Evolutionary conservation across 2,888 invertebrate species (phyloP).

Genomic region (Ligdia adustata): DNA sequence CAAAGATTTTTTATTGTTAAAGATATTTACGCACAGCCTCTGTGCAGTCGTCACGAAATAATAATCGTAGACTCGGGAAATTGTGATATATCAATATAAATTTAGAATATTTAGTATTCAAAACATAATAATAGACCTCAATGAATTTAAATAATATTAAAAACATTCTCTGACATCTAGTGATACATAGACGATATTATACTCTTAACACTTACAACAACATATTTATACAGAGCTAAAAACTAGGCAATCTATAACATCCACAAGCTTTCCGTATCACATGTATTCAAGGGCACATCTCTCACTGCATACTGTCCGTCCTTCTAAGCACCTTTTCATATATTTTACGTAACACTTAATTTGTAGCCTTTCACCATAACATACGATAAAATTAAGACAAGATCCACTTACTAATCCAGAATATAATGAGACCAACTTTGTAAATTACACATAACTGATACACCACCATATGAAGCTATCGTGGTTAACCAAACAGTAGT

Average conservation of each 20-base stretch:
- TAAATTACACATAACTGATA: too few species aligned
- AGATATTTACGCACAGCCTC: constrained; percentile 2
- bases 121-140: constrained; percentile 40
- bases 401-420: too few species aligned
- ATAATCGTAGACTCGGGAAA: not conserved
- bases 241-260: constrained; percentile 59
- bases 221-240: constrained; percentile 52
- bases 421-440: too few species aligned
- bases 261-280: constrained; percentile 66
- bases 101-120: constrained; percentile 25
- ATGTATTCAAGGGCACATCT: constrained; percentile 67
- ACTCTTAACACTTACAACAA: constrained; percentile 73
- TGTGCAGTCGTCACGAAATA: not conserved
- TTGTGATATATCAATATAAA: constrained; percentile 1
- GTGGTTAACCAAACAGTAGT: too few species aligned
- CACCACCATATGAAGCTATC: too few species aligned
- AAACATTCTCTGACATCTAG: constrained; percentile 67
- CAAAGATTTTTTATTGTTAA: not conserved
- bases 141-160: constrained; percentile 76
- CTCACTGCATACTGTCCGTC: constrained; percentile 45
- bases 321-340: constrained; percentile 53
- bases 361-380: too few species aligned
- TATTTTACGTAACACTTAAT: constrained; percentile 29
- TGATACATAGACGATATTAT: constrained; percentile 61
- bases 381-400: too few species aligned